phyloP scores from a whole-genome alignment of 2,113 vertebrate species.

The Hepsetus odoe region DNA sequence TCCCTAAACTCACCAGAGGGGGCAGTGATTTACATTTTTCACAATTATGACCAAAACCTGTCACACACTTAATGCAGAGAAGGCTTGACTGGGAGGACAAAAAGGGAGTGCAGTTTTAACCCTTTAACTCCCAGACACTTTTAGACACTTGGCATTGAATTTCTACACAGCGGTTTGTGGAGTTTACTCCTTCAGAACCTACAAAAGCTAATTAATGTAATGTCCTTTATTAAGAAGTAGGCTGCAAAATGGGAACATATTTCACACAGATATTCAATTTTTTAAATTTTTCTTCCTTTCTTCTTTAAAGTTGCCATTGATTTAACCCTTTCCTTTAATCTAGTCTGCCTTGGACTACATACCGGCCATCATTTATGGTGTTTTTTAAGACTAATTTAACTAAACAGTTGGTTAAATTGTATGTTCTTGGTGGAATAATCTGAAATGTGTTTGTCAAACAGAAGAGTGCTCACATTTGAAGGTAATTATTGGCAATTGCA shows the following conservation, averaged over 20 bases:
- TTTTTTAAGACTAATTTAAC: neutral
- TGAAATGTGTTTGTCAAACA: neutral
- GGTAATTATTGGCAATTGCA: neutral
- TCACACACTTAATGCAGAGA: conserved; percentile 57
- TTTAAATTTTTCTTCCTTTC: neutral
- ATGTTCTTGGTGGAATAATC: neutral
- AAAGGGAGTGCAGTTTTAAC: conserved; percentile 59
- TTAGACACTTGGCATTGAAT: conserved; percentile 37
- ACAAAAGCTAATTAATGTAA: neutral
- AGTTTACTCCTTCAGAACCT: too few relatives aligned
- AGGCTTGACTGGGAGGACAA: conserved; percentile 60
- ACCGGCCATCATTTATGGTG: neutral
- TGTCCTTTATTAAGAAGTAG: neutral
- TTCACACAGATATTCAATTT: neutral
- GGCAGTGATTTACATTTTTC: conserved; percentile 53
- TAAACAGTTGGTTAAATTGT: neutral
- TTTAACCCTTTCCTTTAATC: conserved; percentile 16
- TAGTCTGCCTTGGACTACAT: neutral
- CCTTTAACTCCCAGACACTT: conserved; percentile 57
- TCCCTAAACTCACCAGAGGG: conserved; percentile 55
- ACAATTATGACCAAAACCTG: conserved; percentile 5
- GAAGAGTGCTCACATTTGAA: neutral
- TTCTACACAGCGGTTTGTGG: neutral
- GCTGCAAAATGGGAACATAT: neutral
- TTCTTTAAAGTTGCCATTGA: too few relatives aligned